Conservation (phyloP, 2,888 invertebrate species). For the Philereme transversata region DNA sequence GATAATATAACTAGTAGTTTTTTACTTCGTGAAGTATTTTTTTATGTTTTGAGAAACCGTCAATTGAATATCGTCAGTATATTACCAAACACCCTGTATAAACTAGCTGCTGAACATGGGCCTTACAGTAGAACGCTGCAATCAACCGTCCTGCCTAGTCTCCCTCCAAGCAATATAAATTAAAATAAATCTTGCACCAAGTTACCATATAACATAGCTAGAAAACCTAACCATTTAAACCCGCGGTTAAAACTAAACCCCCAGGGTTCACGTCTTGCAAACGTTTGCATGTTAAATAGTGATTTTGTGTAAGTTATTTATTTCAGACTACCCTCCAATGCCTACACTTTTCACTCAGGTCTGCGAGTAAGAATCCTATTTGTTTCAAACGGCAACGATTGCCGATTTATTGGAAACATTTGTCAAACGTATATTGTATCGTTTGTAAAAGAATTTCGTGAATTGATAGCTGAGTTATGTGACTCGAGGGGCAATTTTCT, state of each 20-base stretch:
- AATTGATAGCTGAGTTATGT: conserved; percentile 18
- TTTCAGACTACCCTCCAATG: conserved; percentile 23
- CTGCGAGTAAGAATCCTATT: conserved; percentile 2
- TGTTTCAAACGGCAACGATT: conserved; percentile 14
- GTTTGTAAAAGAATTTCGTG: conserved; percentile 16
- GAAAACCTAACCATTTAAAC: conserved; percentile 4
- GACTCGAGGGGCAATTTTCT: not conserved
- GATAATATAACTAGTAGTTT: too few relatives aligned
- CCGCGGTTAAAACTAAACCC: not conserved
- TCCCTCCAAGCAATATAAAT: too few relatives aligned
- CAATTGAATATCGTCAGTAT: too few relatives aligned
- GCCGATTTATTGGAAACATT: conserved; percentile 23
- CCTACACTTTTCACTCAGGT: conserved; percentile 18
- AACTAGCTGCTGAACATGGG: too few relatives aligned
- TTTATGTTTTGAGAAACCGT: too few relatives aligned
- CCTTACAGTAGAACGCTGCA: too few relatives aligned
- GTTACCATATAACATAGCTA: too few relatives aligned
- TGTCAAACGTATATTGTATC: conserved; percentile 13
- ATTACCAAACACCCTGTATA: too few relatives aligned
- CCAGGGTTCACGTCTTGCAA: conserved; percentile 15
- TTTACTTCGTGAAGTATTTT: too few relatives aligned
- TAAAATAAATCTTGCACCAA: too few relatives aligned
- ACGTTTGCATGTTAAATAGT: conserved; percentile 29
- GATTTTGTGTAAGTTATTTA: conserved; percentile 25
- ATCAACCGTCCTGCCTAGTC: too few relatives aligned